Base-by-base conservation (phyloP, 2,888 invertebrate species). In the Byasa hedistus region DNA sequence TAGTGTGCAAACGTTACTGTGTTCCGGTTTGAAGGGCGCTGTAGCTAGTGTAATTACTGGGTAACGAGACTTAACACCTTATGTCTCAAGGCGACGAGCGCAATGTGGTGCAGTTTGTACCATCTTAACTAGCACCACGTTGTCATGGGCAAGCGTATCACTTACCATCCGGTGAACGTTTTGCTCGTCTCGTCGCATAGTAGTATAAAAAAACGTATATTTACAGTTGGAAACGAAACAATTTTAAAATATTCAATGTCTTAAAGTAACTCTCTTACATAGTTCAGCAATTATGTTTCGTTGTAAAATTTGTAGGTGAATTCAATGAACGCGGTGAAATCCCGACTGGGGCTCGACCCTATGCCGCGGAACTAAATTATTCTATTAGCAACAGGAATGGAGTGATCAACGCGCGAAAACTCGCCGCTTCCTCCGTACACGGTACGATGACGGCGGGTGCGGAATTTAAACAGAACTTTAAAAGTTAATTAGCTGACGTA, bases 321-420 rank as follows among this genome's bases (percentile, higher is more conserved):
- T 69, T 69, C 77, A 82, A 84, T 86, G 57, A 17, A 54, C 78
- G 81, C 74, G 79, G 78, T 81, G 79, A 80, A 83, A 83, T 81
- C 76, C 79, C 84, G 78, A 85, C 83, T 5, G 66, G 89, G 88
- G 88, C 83, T 84, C 82, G 83, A 80, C 89, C 89, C 90, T 65
- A 65, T 54, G 74, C 72, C 73, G 77, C 84, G 88, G 89, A 89
- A 87, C 87, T 69, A 72, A 83, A 86, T 90, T 86, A 89, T 87
- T 78, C 83, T 78, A 87, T 89, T 87, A 84, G 70, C 75, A 70
- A 81, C 87, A 80, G 90, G 90, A 90, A 87, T 85, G 81, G 76
- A 78, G 77, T 80, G 79, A 88, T 87, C 85, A 84, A 77, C 87
- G 86, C 87, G 90, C 89, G 87, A 89, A 88, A 83, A 84, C 75